Percentiles rank a stretch among this genome's conserved stretches.
Conservation (phyloP, 1,140 invertebrate genomes). For the Euwallacea similis region DNA sequence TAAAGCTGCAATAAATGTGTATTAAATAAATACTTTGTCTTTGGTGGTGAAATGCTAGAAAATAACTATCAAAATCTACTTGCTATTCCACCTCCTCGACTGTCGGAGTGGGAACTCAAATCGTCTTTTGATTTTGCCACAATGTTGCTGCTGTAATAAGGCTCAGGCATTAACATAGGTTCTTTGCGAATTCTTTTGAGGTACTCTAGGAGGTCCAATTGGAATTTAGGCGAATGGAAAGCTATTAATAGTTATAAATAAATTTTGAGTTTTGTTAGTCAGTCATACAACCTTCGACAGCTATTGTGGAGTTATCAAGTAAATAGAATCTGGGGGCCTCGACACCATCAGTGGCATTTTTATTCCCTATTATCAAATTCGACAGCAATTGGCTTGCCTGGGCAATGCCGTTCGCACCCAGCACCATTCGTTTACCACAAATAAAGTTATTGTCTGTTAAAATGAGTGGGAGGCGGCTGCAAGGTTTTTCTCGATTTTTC, state of each 20-base stretch:
- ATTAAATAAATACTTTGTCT: no score
- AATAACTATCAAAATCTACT: conserved; percentile 58
- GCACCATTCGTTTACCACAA: conserved; percentile 54
- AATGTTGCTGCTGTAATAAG: conserved; percentile 62
- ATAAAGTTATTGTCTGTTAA: conserved; percentile 50
- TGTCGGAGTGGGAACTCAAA: conserved; percentile 64
- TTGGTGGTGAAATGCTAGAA: no score
- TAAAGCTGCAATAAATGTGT: no score
- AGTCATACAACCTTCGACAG: conserved; percentile 45
- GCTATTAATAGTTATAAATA: conserved; percentile 28
- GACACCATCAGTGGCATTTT: conserved; percentile 49
- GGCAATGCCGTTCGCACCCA: conserved; percentile 52
- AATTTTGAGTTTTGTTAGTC: background rate
- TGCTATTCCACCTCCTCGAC: conserved; percentile 64
- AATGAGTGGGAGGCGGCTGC: conserved; percentile 51
- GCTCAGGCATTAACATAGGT: conserved; percentile 45
- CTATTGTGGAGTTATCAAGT: conserved; percentile 44
- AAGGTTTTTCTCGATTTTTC: conserved; percentile 39
- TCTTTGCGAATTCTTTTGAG: conserved; percentile 31
- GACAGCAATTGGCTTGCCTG: conserved; percentile 52
- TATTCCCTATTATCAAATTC: conserved; percentile 45
- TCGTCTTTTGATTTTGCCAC: conserved; percentile 62
- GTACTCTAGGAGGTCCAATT: conserved; percentile 42
- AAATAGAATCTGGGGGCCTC: conserved; percentile 51
- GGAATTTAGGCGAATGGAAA: conserved; percentile 44